Evolutionary conservation across 2,797 vertebrate species (phyloP).

Genomic region (Tiaroga cobitis): DNA sequence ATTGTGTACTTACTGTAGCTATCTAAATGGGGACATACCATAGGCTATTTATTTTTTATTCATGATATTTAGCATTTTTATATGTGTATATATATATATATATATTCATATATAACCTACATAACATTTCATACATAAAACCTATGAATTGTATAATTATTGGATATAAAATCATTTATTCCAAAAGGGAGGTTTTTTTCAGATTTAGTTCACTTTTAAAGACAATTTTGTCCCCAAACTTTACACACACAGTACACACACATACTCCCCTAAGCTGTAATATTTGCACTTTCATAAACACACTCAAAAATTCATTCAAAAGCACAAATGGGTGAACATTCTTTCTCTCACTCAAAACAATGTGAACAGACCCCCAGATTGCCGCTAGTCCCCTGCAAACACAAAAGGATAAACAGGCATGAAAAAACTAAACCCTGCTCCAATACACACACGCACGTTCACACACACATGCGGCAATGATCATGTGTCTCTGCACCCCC

Average conservation of each 20-base stretch:
- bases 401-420: conserved; percentile 56
- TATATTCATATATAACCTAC: too few relatives aligned
- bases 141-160: not conserved
- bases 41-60: not conserved
- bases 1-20: not conserved
- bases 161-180: not conserved
- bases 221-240: conserved; percentile 16
- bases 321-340: conserved; percentile 26
- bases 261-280: conserved; percentile 2
- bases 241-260: conserved; percentile 29
- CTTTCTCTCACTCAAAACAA: conserved; percentile 39
- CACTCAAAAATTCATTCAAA: conserved; percentile 33
- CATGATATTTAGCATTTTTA: not conserved
- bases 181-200: not conserved
- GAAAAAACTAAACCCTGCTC: conserved; percentile 51
- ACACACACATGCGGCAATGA: conserved; percentile 49
- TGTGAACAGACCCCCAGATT: conserved; percentile 58
- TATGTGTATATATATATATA: not conserved
- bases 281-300: conserved; percentile 12
- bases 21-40: not conserved
- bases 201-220: not conserved
- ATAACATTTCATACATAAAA: not conserved
- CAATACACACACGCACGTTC: conserved; percentile 29
- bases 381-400: conserved; percentile 61
- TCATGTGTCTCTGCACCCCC: conserved; percentile 64